phyloP scores from a whole-genome alignment of 2,888 invertebrate genomes.

The Amphipyra tragopoginis region DNA sequence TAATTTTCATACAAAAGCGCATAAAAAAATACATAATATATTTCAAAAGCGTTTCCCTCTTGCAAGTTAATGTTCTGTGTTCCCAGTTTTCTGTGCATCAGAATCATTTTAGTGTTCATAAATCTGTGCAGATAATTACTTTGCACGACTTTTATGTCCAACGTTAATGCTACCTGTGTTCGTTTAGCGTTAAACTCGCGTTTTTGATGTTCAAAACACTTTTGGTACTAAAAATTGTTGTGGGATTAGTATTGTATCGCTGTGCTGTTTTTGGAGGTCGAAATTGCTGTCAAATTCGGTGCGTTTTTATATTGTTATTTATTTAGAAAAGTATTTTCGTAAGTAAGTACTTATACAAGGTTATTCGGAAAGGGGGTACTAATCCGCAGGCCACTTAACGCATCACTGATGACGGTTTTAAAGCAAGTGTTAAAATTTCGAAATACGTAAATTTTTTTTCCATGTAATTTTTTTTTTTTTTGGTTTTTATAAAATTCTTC shows the following conservation, averaged over 20 bases:
- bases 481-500: too few species aligned
- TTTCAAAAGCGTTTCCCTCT: conserved; percentile 4
- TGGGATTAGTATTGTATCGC: not conserved
- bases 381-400: too few species aligned
- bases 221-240: conserved; percentile 5
- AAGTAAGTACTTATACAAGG: too few species aligned
- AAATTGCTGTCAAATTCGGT: too few species aligned
- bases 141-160: conserved; percentile 47
- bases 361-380: too few species aligned
- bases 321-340: too few species aligned
- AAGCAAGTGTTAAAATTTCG: too few species aligned
- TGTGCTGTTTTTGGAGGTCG: not conserved
- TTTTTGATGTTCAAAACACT: conserved; percentile 38
- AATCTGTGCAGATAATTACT: conserved; percentile 52
- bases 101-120: conserved; percentile 34
- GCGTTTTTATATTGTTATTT: too few species aligned
- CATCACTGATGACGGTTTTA: too few species aligned
- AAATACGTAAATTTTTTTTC: too few species aligned
- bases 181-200: not conserved
- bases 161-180: conserved; percentile 35
- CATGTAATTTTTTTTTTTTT: too few species aligned
- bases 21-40: not conserved
- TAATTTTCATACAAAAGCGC: too few species aligned
- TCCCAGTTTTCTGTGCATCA: conserved; percentile 22
- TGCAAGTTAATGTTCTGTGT: conserved; percentile 23